These are phyloP conservation scores for Colostygia pectinataria DNA, from an alignment of 2,888 invertebrate genomes.

Conservation along the genomic window DNA sequence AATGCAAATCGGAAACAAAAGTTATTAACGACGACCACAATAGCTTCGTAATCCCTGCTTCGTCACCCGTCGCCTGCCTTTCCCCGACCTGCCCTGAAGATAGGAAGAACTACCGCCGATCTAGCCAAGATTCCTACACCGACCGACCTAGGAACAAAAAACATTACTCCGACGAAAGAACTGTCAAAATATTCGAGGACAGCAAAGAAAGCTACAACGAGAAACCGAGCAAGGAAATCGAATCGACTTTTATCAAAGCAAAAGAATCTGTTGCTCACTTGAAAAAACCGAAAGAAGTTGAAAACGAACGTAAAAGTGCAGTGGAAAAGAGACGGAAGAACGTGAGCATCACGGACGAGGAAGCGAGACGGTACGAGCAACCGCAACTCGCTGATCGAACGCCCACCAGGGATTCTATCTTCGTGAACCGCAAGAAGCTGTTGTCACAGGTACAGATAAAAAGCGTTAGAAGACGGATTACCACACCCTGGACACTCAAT, in stretches of 20 bases:
- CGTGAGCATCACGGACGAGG: constrained; percentile 1
- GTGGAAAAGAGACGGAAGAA: background rate
- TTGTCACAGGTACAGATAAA: too few relatives aligned
- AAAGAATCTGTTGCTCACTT: background rate
- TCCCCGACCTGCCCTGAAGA: constrained; percentile 1
- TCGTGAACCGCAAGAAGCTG: constrained; percentile 5
- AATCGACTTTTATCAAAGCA: background rate
- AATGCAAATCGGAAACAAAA: background rate
- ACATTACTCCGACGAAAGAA: constrained; percentile 8
- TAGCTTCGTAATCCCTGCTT: constrained; percentile 40
- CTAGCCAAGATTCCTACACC: background rate
- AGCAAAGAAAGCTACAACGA: background rate
- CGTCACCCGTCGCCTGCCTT: constrained; percentile 24
- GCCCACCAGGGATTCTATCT: background rate
- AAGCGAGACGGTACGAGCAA: background rate
- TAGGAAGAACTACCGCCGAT: background rate
- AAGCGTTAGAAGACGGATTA: too few relatives aligned
- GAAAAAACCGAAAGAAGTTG: background rate
- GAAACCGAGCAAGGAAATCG: background rate
- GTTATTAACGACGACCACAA: constrained; percentile 29
- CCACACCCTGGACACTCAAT: too few relatives aligned
- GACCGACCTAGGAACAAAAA: constrained; percentile 1
- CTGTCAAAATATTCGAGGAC: constrained; percentile 11
- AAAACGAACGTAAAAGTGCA: background rate
- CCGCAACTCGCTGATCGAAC: background rate